Base-by-base conservation (phyloP, 2,113 vertebrate genomes). In the Odontophorus gujanensis region DNA sequence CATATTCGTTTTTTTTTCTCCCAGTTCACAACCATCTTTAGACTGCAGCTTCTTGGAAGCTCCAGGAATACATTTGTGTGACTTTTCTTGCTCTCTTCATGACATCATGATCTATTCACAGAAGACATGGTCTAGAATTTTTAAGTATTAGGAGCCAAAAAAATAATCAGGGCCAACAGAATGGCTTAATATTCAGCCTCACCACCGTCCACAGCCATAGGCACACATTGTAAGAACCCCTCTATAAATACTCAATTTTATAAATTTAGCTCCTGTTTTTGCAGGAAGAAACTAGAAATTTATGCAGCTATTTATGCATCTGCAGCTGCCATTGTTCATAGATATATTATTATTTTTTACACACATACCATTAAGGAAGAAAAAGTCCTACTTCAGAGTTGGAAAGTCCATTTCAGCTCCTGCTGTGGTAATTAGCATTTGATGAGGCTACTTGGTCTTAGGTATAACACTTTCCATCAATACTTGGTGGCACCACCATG, bases 401-500 rank as follows among this genome's bases (percentile, higher is more conserved):
- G 43, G 2, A 79, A 95, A 85, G 42, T 90, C 76, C n/a, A 2
- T 93, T 76, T 89, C 85, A 81, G 61, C 78, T 77, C 38, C 45
- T 36, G 32, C 76, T 85, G 78, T 28, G 32, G 85, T 89, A 96
- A 95, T 91, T 96, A 92, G 91, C 66, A 91, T 95, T 94, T 91
- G 78, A 91, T 85, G 84, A 93, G 83, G 88, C 73, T 94, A 71
- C 79, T 87, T 89, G 74, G 76, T 94, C 92, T 91, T 77, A 59
- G 13, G 4, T 73, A 24, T 82, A 95, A 57, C 55, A 34, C 53
- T 92, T 91, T 79, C 53, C 73, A 84, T 94, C 88, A 92, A 90
- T 92, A 93, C 62, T 80, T 75, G 43, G 68, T 59, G 43, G 58
- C 61, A 63, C 57, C 86, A 55, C 72, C 36, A 80, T 77, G 43